Evolutionary conservation across 2,113 vertebrate genomes (phyloP).

Genomic region (Thalassoma bifasciatum): DNA sequence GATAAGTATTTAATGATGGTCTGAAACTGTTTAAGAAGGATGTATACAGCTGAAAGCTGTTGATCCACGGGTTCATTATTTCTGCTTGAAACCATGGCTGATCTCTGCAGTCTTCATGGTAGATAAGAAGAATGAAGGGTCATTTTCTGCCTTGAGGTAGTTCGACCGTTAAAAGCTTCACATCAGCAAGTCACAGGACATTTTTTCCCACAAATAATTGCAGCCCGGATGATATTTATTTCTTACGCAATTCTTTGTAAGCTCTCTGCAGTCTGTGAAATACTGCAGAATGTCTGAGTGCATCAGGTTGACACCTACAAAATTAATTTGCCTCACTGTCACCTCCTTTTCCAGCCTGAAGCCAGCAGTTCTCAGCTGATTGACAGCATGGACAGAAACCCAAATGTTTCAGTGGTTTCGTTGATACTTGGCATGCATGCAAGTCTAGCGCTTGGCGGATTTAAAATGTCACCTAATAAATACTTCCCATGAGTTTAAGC

Average conservation of each 20-base stretch:
- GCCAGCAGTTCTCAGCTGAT: neutral
- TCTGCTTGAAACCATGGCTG: too few species aligned
- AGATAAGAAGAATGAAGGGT: neutral
- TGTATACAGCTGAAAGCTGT: too few species aligned
- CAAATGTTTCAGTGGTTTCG: conserved; percentile 11
- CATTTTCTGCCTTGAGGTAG: neutral
- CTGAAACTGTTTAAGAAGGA: too few species aligned
- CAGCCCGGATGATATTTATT: neutral
- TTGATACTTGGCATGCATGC: neutral
- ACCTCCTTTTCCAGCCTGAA: neutral
- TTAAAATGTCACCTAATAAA: conserved; percentile 36
- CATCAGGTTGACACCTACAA: conserved; percentile 15
- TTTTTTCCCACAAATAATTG: neutral
- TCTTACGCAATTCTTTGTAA: conserved; percentile 7
- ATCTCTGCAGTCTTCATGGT: too few species aligned
- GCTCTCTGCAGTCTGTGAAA: conserved; percentile 13
- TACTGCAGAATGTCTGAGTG: neutral
- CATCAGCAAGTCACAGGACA: neutral
- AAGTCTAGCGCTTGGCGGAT: neutral
- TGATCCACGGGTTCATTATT: too few species aligned
- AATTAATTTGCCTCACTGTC: neutral
- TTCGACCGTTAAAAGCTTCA: too few species aligned
- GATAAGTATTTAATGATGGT: too few species aligned
- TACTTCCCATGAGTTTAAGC: neutral
- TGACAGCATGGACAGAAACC: conserved; percentile 6